phyloP scores from a whole-genome alignment of 2,113 vertebrate genomes.

The Triplophysa siluroides region DNA sequence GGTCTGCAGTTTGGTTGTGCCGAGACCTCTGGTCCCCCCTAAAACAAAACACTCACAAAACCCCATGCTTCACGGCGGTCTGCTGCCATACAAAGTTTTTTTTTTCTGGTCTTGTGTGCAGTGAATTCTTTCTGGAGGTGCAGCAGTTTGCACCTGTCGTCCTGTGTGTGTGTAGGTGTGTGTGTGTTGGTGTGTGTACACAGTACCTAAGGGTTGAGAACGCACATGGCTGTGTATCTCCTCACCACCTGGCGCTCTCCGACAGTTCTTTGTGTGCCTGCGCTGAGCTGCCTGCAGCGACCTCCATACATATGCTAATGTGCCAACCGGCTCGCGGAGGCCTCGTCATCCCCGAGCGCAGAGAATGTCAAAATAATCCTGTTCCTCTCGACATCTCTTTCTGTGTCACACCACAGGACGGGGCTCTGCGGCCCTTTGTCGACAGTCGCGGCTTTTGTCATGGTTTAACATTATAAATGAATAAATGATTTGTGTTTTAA shows the following conservation, averaged over 20 bases:
- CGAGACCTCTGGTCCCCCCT: constrained; percentile 1
- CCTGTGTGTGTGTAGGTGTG: constrained; percentile 44
- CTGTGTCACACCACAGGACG: background rate
- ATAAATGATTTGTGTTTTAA: constrained; percentile 20
- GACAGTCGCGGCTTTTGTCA: constrained; percentile 16
- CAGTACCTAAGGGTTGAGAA: constrained; percentile 4
- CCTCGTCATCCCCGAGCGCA: constrained; percentile 55
- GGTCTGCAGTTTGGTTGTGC: background rate
- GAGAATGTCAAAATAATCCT: constrained; percentile 49
- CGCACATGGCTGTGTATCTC: constrained; percentile 24
- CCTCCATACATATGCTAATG: constrained; percentile 79
- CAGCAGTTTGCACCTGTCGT: constrained; percentile 74
- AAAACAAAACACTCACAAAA: constrained; percentile 27
- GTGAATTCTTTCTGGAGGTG: constrained; percentile 65
- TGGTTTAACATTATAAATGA: constrained; percentile 1
- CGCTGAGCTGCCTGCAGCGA: constrained; percentile 64
- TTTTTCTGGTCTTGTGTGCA: constrained; percentile 15
- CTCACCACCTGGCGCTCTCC: constrained; percentile 75
- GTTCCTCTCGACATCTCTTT: constrained; percentile 20
- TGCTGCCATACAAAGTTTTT: constrained; percentile 25
- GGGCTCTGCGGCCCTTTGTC: background rate
- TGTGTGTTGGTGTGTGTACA: constrained; percentile 24
- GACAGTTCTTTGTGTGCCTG: constrained; percentile 71
- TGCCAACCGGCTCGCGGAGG: constrained; percentile 57
- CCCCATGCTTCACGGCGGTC: constrained; percentile 7